These are phyloP conservation scores for Tinea pellionella DNA, from an alignment of 2,888 invertebrate species.

Conservation along the genomic window DNA sequence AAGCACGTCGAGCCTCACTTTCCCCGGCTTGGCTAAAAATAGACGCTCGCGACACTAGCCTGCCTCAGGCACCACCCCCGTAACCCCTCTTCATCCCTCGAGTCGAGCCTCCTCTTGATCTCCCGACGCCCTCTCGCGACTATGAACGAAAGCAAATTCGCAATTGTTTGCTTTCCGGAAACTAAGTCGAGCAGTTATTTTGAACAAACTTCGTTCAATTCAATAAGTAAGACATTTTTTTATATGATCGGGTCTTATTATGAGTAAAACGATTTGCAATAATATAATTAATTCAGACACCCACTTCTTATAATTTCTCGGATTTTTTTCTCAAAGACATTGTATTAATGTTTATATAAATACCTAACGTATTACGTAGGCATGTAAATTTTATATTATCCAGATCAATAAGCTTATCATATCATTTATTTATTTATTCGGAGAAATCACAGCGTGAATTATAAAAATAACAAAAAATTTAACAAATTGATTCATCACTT, in stretches of 20 bases:
- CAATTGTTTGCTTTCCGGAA: slow-evolving; percentile 15
- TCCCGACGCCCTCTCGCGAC: slow-evolving; percentile 12
- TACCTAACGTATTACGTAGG: no score
- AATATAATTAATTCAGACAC: not conserved
- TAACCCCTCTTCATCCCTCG: slow-evolving; percentile 19
- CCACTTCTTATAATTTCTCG: not conserved
- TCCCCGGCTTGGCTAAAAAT: slow-evolving; percentile 61
- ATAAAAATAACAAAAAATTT: no score
- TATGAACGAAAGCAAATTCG: slow-evolving; percentile 5
- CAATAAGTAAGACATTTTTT: not conserved
- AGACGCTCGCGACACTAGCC: slow-evolving; percentile 51
- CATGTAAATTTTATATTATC: no score
- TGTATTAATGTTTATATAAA: no score
- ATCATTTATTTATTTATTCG: no score
- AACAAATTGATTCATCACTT: no score
- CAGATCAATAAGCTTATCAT: no score
- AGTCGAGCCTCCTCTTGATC: slow-evolving; percentile 17
- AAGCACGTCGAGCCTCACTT: slow-evolving; percentile 41
- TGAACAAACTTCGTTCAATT: slow-evolving; percentile 7
- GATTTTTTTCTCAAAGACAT: no score
- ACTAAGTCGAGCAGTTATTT: slow-evolving; percentile 9
- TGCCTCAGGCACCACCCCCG: slow-evolving; percentile 23
- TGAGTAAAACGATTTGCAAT: not conserved
- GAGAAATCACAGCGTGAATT: no score
- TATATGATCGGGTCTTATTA: not conserved